Evolutionary conservation across 2,113 vertebrate species (phyloP), one percentile per base, ranked within the genome.

Genomic region (Athene noctua): DNA sequence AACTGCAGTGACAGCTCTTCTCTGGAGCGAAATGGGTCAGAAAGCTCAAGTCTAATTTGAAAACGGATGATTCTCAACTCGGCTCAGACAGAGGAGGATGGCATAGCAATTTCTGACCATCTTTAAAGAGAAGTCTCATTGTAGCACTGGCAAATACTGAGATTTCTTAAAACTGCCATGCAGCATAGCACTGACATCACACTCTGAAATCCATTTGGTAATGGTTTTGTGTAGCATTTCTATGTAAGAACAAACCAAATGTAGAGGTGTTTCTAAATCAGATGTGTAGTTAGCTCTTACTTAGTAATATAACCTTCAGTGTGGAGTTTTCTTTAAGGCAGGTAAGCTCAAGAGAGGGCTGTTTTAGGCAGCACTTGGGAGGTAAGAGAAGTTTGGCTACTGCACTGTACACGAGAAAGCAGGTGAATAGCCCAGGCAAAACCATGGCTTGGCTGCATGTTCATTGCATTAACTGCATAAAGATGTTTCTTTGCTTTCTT

Each of bases 151-250:
- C 44, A 77, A 52, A 83, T 36, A 32, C 0, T 62, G 83, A 61
- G 54, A 55, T 88, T 59, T 20, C 26, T 63, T 90, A n/a, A 42
- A 55, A 29, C 6, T 46, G 47, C 44, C 32, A 5, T 34, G 58
- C 42, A 62, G 57, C 23, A 4, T 14, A 30, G 46, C 2, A 4
- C 30, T 55, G 58, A 15, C 18, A 36, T 23, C 49, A 20, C 0
- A 0, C 68, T 70, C 44, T 0, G 0, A 58, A 49, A 71, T 40
- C 14, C 30, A 15, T 71, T 47, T 0, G 2, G 2, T 42, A 3
- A 3, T 42, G 11, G 11, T 47, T 65, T 54, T 65, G 19, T 38
- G 27, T 54, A 42, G 68, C 15, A 5, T 79, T 75, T 70, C 80
- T 80, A 15, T 34, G 38, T 36, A 52, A 63, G 38, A 84, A 10